Conservation (phyloP, 2,113 vertebrate species). For the Malurus cyaneus region DNA sequence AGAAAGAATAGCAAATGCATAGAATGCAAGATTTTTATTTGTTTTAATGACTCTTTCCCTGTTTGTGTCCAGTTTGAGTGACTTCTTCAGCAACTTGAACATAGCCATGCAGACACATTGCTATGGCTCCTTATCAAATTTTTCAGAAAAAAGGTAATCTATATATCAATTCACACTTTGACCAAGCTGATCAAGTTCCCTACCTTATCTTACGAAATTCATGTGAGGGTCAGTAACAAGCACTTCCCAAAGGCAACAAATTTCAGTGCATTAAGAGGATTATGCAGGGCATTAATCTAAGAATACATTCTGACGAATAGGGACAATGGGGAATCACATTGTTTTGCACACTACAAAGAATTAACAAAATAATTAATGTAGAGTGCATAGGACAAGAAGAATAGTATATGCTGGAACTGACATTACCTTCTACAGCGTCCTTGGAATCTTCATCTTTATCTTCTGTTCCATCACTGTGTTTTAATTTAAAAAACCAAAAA, state of each 20-base stretch:
- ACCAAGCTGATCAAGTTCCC: not conserved
- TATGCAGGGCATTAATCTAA: not conserved
- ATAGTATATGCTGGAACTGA: not conserved
- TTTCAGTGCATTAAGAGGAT: not conserved
- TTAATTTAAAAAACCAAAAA: constrained; percentile 29
- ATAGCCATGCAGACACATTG: not conserved
- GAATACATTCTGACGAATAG: not conserved
- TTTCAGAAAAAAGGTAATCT: not conserved
- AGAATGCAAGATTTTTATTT: fast-evolving
- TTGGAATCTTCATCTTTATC: constrained; percentile 88
- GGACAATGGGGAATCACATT: not conserved
- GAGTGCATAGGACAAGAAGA: not conserved
- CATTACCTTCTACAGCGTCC: constrained; percentile 82
- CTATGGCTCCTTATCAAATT: not conserved
- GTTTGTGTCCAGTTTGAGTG: not conserved
- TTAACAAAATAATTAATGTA: not conserved
- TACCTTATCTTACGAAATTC: not conserved
- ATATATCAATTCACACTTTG: not conserved
- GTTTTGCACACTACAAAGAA: not conserved
- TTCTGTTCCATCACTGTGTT: constrained; percentile 87
- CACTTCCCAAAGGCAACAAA: not conserved
- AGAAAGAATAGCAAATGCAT: not conserved
- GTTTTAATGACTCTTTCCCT: not conserved
- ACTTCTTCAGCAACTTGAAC: not conserved
- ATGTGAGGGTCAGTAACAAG: not conserved